Evolutionary conservation across 1,140 invertebrate species (phyloP), one percentile per base, ranked within the genome.

Genomic region (Musca vetustissima): DNA sequence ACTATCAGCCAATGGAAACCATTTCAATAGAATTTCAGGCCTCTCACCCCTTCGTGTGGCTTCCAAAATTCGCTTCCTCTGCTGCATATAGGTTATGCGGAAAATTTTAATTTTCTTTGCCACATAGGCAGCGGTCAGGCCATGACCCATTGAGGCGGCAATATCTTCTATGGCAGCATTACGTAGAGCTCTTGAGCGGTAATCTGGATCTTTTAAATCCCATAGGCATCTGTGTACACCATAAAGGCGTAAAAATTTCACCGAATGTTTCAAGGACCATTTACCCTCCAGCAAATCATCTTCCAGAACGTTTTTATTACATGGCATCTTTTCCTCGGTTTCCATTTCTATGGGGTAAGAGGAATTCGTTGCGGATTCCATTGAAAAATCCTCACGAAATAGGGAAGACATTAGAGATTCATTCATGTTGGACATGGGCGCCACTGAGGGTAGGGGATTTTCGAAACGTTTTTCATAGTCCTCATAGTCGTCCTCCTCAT

Each of bases 31-130:
- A 32, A 71, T 52, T 22, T 66, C 67, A 1, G 70, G 67, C 11
- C 43, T 68, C n/a, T 57, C 28, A 21, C 67, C 67, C 19, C 50
- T 25, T 25, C 66, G 47, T 4, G 17, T 66, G 0, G 49, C 70
- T 17, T 68, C 70, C 11, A 71, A 49, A 48, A 71, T 66, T 15
- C 70, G 59, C 25, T 71, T 71, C 1, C 70, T 50, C 61, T 71
- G 70, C 17, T 71, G 67, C 70, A 71, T 71, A 48, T 71, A 71
- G 24, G 70, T 69, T 11, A 71, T 71, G 64, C 70, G 70, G 43
- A 71, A 69, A 3, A 69, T 71, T 53, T 71, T 69, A 24, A 71
- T 71, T 66, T 69, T 71, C 19, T 71, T 71, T 6, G 50, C 25
- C 11, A 71, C 70, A 64, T 71, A 71, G 2, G 65, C 61, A 8